Percentiles rank a stretch among this genome's conserved stretches.
Evolutionary conservation across 92 coral and sea anemone genomes (phyloP).

Genomic region (Zoanthus gigantus): DNA sequence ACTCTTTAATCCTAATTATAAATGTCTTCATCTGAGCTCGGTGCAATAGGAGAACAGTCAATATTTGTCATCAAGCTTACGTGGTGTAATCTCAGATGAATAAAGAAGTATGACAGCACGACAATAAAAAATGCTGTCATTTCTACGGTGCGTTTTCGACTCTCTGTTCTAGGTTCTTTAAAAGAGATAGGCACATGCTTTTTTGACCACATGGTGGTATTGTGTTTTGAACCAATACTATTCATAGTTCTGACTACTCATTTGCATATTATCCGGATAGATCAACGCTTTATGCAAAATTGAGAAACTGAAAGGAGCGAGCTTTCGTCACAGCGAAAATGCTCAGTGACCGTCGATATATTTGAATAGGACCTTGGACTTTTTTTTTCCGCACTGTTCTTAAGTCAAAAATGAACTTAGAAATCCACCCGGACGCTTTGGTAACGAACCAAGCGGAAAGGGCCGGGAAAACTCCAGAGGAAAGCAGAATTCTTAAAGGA

Average conservation of each 20-base stretch:
- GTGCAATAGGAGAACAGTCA: constrained; percentile 7
- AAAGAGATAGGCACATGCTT: background rate
- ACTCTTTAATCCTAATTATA: background rate
- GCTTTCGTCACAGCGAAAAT: constrained; percentile 7
- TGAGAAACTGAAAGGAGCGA: background rate
- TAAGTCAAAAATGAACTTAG: constrained; percentile 62
- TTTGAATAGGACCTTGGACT: background rate
- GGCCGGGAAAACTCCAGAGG: constrained; percentile 91
- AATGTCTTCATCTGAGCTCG: background rate
- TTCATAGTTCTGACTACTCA: background rate
- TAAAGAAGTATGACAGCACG: background rate
- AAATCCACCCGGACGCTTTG: constrained; percentile 92
- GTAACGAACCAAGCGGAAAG: constrained; percentile 81
- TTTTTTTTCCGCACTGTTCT: background rate
- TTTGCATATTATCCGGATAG: constrained; percentile 33
- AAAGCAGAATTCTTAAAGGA: constrained; percentile 80
- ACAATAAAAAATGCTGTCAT: background rate
- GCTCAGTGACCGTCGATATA: constrained; percentile 24
- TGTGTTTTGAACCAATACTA: background rate
- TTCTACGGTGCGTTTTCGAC: background rate
- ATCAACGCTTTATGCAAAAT: constrained; percentile 14
- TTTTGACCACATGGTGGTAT: constrained; percentile 26
- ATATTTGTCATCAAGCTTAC: constrained; percentile 32
- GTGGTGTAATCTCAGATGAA: constrained; percentile 3
- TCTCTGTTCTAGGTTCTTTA: constrained; percentile 13